A percentile compares a stretch with the other conserved stretches of the same genome.
These are phyloP conservation scores for Toxotes jaculatrix DNA, from an alignment of 2,113 vertebrate species.

Conservation along the genomic window DNA sequence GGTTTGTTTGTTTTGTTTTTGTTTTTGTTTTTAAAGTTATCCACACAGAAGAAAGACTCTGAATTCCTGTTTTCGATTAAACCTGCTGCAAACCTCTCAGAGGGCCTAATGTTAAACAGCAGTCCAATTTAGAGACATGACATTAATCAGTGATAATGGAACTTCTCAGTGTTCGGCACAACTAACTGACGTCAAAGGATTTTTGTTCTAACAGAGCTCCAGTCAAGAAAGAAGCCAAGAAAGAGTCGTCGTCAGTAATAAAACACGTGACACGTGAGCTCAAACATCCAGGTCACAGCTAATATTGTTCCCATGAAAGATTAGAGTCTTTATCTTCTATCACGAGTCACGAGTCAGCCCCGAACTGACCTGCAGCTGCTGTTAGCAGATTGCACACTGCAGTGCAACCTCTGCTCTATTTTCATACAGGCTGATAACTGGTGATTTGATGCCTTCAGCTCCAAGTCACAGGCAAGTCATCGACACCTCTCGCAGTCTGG, in stretches of 20 bases:
- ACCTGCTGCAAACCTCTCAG: background rate
- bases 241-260: background rate
- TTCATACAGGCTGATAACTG: conserved; percentile 24
- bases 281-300: conserved; percentile 24
- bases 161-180: background rate
- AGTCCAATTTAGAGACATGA: background rate
- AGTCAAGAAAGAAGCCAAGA: too few relatives aligned
- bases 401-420: conserved; percentile 69
- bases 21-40: too few relatives aligned
- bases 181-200: too few relatives aligned
- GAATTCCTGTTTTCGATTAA: background rate
- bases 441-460: background rate
- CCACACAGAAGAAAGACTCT: too few relatives aligned
- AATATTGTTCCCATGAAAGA: conserved; percentile 10
- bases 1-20: too few relatives aligned
- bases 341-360: conserved; percentile 9
- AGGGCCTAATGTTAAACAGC: background rate
- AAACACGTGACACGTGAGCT: background rate
- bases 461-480: too few relatives aligned
- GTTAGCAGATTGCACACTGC: conserved; percentile 55
- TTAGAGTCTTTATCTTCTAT: conserved; percentile 17
- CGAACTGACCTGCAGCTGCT: conserved; percentile 56
- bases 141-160: background rate
- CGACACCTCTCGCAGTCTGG: too few relatives aligned
- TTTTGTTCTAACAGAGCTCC: too few relatives aligned